phyloP scores from a whole-genome alignment of 2,113 vertebrate species.

The Halcyon malimbica region DNA sequence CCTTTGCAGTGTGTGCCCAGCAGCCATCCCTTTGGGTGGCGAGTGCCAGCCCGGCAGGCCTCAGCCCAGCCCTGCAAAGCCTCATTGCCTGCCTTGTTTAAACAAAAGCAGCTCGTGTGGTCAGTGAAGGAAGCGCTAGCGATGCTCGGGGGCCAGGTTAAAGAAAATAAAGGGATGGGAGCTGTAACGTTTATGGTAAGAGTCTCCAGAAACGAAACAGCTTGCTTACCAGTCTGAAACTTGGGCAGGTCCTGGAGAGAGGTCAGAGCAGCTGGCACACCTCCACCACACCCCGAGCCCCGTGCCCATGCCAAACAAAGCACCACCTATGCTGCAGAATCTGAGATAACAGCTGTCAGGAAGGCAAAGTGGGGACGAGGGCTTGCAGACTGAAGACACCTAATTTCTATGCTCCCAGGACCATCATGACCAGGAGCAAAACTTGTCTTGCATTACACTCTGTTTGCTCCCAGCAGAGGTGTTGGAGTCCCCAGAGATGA shows the following conservation, averaged over 20 bases:
- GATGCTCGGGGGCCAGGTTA: fast-evolving
- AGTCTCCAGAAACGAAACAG: background rate
- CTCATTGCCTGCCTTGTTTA: background rate
- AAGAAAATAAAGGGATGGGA: background rate
- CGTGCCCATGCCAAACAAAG: background rate
- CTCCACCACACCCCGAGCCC: fast-evolving
- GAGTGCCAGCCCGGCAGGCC: background rate
- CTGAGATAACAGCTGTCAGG: background rate
- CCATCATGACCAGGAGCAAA: background rate
- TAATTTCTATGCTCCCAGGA: background rate
- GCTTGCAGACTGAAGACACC: background rate
- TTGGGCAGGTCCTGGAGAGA: background rate
- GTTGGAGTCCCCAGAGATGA: background rate
- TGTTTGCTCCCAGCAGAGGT: background rate
- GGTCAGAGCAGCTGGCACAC: background rate
- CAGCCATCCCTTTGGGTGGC: background rate
- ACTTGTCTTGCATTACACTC: fast-evolving
- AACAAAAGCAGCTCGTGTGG: background rate
- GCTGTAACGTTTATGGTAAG: background rate
- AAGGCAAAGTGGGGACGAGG: background rate
- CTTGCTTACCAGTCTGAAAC: background rate
- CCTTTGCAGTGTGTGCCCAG: background rate
- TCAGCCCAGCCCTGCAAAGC: background rate
- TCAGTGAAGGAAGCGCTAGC: fast-evolving
- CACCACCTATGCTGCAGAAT: background rate